Base-by-base conservation (phyloP, 2,113 vertebrate species). In the Sylvia atricapilla region DNA sequence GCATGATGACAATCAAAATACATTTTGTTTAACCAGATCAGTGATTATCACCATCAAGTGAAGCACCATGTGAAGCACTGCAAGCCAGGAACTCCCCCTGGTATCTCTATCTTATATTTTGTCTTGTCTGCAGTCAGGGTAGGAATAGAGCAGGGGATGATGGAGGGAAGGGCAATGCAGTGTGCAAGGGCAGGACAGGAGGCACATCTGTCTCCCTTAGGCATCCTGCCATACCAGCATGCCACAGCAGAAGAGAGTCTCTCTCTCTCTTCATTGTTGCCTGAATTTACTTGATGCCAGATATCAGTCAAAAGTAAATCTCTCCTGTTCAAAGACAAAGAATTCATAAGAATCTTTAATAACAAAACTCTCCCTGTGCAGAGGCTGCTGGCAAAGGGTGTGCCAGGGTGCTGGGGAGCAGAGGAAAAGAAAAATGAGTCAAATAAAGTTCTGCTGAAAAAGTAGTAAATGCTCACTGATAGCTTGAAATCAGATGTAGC, bases 41-140 rank as follows among this genome's bases (percentile, higher is more conserved):
- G 64, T 4, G 15, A 28, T 50, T 80, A 9, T 15, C 30, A 3
- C n/a, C 67, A 46, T 49, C 68, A 30, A 8, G 6, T 24, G 41
- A 49, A 72, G 49, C 28, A 55, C 58, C 25, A 11, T 2, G 37
- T 73, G 84, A 84, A 37, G 23, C 16, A 2, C 58, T 55, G 35
- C 50, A 7, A 25, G 37, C 46, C 30, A 44, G 53, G 43, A 52
- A 19, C 47, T 69, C 9, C 9, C n/a, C 23, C 44, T 60, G 33
- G 4, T 67, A 7, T 9, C 30, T 67, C 1, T 28, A 0, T 46
- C 31, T 85, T 39, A 4, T 10, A 14, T 64, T 74, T 44, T 14
- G 13, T 73, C 53, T 69, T 0, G 0, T 49, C 43, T 75, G 73
- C n/a, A 60, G 43, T 13, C 1, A 0, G 53, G 27, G 46, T 22